These are phyloP conservation scores for Hyperopisus bebe DNA, from an alignment of 2,113 vertebrate genomes.

Conservation along the genomic window DNA sequence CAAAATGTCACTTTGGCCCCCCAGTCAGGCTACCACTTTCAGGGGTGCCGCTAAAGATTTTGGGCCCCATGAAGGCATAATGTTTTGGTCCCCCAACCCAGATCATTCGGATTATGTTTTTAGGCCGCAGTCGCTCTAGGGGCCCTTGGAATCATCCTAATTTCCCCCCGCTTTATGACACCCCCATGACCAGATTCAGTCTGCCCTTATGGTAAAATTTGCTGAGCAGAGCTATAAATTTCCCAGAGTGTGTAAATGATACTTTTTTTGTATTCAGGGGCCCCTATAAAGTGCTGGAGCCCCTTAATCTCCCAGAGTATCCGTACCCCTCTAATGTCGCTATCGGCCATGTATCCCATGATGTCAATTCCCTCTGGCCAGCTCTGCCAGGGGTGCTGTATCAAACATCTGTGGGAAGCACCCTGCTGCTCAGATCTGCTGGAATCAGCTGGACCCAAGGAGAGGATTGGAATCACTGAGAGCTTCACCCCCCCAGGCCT, in stretches of 20 bases:
- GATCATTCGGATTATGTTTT: no score
- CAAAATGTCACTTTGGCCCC: not conserved
- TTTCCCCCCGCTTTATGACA: no score
- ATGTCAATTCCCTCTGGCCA: not conserved
- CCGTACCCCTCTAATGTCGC: not conserved
- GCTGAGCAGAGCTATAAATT: not conserved
- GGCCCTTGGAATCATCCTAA: no score
- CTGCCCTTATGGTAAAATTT: not conserved
- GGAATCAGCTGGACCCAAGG: not conserved
- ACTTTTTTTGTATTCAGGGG: not conserved
- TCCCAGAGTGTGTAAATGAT: not conserved
- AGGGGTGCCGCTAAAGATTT: no score
- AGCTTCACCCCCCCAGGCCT: not conserved
- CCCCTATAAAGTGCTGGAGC: not conserved
- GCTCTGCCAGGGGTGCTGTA: no score
- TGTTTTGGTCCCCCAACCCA: no score
- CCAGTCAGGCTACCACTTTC: not conserved
- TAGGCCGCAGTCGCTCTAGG: no score
- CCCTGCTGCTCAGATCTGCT: no score
- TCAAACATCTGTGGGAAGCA: no score
- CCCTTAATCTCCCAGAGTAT: not conserved
- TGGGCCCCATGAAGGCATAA: no score
- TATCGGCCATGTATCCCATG: not conserved
- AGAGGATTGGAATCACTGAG: not conserved
- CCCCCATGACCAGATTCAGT: not conserved